Evolutionary conservation across 2,113 vertebrate species (phyloP).

Genomic region (Bolborhynchus lineola): DNA sequence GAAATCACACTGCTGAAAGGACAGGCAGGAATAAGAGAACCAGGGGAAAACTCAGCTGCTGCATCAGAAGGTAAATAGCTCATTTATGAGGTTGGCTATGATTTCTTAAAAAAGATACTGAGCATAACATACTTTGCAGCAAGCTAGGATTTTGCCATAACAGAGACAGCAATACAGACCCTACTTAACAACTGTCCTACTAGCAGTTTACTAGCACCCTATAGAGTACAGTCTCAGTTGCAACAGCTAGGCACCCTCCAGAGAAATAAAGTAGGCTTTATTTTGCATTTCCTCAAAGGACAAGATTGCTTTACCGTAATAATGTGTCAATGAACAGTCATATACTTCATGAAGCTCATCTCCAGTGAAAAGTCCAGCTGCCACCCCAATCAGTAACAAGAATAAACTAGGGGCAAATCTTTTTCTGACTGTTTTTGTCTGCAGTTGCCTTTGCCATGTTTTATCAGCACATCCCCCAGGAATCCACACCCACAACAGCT

Average conservation of each 20-base stretch:
- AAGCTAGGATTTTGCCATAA: neutral
- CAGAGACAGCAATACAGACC: neutral
- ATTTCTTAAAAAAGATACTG: neutral
- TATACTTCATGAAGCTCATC: neutral
- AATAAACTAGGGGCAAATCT: neutral
- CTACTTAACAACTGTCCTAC: neutral
- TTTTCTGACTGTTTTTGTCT: neutral
- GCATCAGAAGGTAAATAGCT: neutral
- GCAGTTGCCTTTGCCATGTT: neutral
- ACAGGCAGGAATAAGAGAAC: neutral
- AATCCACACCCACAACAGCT: constrained; percentile 13
- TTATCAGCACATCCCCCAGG: neutral
- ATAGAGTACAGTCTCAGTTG: neutral
- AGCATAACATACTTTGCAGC: neutral
- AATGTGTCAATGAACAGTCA: neutral
- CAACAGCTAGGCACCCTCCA: neutral
- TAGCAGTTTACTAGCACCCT: neutral
- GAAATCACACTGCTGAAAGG: neutral
- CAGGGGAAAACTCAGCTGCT: neutral
- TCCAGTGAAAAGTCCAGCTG: neutral
- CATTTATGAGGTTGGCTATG: neutral
- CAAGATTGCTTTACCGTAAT: neutral
- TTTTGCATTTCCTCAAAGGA: neutral
- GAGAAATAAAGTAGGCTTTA: neutral
- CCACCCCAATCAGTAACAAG: neutral